Evolutionary conservation across 2,113 vertebrate species (phyloP).

Genomic region (Sialia sialis): DNA sequence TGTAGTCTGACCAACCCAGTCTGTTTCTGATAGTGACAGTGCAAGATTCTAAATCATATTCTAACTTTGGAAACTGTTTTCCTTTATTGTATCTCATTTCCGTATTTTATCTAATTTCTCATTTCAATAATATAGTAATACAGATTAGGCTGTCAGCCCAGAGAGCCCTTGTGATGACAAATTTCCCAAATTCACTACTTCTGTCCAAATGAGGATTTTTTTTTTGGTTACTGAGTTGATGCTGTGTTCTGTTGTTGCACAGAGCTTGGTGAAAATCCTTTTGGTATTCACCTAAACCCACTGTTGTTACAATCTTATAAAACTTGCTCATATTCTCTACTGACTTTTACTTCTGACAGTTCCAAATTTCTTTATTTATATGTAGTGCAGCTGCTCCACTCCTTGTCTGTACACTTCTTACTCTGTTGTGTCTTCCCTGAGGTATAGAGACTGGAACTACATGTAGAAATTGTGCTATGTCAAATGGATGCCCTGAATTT

Average conservation of each 20-base stretch:
- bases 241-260: not conserved
- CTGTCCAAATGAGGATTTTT: not conserved
- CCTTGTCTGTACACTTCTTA: not conserved
- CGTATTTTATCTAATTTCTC: not conserved
- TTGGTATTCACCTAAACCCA: not conserved
- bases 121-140: not conserved
- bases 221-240: not conserved
- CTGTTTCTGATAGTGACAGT: not conserved
- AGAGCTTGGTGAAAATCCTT: not conserved
- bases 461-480: not conserved
- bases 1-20: not conserved
- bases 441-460: not conserved
- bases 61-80: not conserved
- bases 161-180: not conserved
- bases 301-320: not conserved
- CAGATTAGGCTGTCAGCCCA: not conserved
- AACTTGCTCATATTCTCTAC: not conserved
- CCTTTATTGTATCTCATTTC: not conserved
- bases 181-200: not conserved
- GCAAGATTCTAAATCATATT: not conserved
- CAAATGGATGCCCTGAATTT: not conserved
- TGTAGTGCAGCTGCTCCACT: not conserved
- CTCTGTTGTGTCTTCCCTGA: not conserved
- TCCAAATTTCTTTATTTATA: not conserved
- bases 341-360: not conserved